Conservation (phyloP, 2,888 invertebrate species). For the Drepana falcataria region DNA sequence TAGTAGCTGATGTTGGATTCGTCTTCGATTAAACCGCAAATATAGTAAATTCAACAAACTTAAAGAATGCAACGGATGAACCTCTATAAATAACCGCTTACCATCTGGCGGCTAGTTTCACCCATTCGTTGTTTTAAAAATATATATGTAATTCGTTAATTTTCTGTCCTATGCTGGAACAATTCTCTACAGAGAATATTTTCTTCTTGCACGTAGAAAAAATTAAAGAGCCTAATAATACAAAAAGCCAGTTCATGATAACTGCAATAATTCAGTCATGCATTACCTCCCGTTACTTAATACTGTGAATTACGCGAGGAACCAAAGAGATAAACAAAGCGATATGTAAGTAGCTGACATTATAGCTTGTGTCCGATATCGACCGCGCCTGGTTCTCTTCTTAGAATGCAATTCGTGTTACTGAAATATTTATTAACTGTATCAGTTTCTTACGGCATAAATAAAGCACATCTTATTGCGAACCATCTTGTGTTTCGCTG, state of each 20-base stretch:
- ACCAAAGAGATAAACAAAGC: slow-evolving; percentile 35
- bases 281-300: slow-evolving; percentile 61
- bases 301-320: slow-evolving; percentile 25
- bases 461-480: slow-evolving; percentile 35
- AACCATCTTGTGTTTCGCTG: slow-evolving; percentile 42
- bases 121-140: too few species aligned
- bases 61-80: too few species aligned
- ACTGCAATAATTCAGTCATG: slow-evolving; percentile 47
- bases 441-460: slow-evolving; percentile 59
- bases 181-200: too few species aligned
- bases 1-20: too few species aligned
- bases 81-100: too few species aligned
- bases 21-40: too few species aligned
- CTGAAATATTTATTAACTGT: slow-evolving; percentile 69
- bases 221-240: too few species aligned
- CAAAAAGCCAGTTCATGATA: slow-evolving; percentile 35
- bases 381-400: slow-evolving; percentile 43
- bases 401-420: slow-evolving; percentile 65
- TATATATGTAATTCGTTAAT: too few species aligned
- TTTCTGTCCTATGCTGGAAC: too few species aligned
- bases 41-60: too few species aligned
- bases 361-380: slow-evolving; percentile 53
- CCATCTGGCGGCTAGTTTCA: too few species aligned
- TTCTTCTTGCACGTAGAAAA: too few species aligned
- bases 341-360: slow-evolving; percentile 48